A percentile compares a stretch with the other conserved stretches of the same genome.
Conservation (phyloP, 2,888 invertebrate genomes). For the Trisateles emortualis region DNA sequence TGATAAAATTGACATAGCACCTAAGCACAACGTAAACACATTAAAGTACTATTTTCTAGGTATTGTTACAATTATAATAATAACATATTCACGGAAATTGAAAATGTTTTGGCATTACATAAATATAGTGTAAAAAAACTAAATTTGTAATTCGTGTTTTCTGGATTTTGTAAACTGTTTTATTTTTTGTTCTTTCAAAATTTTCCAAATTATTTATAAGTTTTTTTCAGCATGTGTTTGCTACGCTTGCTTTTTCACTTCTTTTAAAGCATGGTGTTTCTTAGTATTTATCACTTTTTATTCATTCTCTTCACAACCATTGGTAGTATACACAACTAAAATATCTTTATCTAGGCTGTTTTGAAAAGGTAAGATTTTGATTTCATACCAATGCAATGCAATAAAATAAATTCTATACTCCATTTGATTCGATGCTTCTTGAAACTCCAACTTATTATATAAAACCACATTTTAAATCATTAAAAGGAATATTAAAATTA, state of each 20-base stretch:
- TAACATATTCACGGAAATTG: background rate
- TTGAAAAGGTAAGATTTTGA: constrained; percentile 7
- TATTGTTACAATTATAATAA: background rate
- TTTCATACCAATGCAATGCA: no score
- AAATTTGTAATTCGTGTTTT: no score
- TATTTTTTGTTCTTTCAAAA: constrained; percentile 2
- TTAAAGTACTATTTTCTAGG: background rate
- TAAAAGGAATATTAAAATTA: no score
- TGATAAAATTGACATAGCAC: constrained; percentile 5
- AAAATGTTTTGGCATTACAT: background rate
- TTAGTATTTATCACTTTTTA: constrained; percentile 25
- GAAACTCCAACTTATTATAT: no score
- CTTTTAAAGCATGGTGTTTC: constrained; percentile 42
- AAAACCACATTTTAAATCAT: no score
- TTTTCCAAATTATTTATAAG: constrained; percentile 2
- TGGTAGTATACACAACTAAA: constrained; percentile 7
- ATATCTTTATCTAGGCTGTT: background rate
- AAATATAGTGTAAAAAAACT: constrained; percentile 1
- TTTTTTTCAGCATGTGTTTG: constrained; percentile 48
- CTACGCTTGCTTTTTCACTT: constrained; percentile 55
- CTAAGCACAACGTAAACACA: constrained; percentile 6
- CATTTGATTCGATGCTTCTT: no score
- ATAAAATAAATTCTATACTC: background rate
- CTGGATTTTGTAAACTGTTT: background rate
- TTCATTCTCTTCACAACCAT: constrained; percentile 33